phyloP scores from a whole-genome alignment of 2,113 vertebrate genomes.

The Mionectes macconnelli region DNA sequence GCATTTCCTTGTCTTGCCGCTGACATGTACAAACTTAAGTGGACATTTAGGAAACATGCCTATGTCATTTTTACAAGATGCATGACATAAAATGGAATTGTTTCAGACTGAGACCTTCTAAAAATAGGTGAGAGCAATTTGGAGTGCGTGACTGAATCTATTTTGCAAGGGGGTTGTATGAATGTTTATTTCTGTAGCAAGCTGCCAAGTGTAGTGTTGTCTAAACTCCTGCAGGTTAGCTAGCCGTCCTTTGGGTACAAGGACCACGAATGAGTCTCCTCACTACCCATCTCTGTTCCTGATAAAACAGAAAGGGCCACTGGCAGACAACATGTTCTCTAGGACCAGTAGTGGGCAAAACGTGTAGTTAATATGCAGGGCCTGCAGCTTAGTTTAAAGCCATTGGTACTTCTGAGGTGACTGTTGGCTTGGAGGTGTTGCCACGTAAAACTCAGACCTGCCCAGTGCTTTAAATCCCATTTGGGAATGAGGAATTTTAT shows the following conservation, averaged over 20 bases:
- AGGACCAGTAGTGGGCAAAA: not conserved
- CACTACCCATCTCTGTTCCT: not conserved
- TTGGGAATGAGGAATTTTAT: not conserved
- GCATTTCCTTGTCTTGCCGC: not conserved
- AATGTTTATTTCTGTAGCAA: not conserved
- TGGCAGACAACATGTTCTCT: not conserved
- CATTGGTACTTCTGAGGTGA: not conserved
- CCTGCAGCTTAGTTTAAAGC: not conserved
- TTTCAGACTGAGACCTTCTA: not conserved
- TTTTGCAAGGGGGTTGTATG: not conserved
- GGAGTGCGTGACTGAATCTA: not conserved
- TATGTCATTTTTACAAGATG: not conserved
- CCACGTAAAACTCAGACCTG: not conserved
- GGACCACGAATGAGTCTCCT: not conserved
- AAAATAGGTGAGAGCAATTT: not conserved
- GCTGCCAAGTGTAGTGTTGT: not conserved
- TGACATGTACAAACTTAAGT: not conserved
- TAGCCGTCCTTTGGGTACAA: not conserved
- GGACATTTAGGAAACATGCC: not conserved
- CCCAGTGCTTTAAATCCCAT: not conserved
- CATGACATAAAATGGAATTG: not conserved
- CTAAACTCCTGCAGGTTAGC: not conserved
- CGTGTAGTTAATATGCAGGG: not conserved
- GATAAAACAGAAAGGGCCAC: not conserved
- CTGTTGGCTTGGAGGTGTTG: not conserved